Conservation (phyloP, 37 sponge, comb jelly and placozoan species). For the Aphrocallistes beatrix region DNA sequence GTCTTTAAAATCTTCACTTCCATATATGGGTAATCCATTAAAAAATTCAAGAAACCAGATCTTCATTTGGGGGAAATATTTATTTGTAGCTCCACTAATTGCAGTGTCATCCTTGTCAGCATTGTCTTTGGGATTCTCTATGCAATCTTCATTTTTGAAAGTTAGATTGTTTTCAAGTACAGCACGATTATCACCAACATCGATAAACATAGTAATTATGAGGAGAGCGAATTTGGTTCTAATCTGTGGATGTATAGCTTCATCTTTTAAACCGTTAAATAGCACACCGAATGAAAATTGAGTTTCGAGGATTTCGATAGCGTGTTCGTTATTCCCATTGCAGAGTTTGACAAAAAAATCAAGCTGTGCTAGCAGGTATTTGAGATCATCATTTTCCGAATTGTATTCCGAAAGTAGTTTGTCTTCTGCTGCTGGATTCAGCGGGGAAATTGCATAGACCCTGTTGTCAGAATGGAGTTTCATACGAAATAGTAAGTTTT, state of each 20-base stretch:
- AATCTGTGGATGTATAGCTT: neutral
- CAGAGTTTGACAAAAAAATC: neutral
- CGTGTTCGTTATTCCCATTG: neutral
- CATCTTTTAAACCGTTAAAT: neutral
- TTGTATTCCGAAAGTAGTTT: neutral
- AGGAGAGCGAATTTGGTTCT: neutral
- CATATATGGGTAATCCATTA: neutral
- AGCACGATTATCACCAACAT: constrained; percentile 41
- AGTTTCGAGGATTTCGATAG: neutral
- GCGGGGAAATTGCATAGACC: neutral
- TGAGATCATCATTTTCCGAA: neutral
- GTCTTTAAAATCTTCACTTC: neutral
- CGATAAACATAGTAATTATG: constrained; percentile 28
- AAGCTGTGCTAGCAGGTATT: neutral
- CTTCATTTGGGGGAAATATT: constrained; percentile 28
- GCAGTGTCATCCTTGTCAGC: constrained; percentile 20
- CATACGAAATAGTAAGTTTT: neutral
- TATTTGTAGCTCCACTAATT: constrained; percentile 32
- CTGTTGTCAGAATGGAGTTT: neutral
- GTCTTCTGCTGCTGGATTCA: neutral
- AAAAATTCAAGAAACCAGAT: constrained; percentile 26
- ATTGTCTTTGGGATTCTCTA: neutral
- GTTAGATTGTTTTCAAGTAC: constrained; percentile 35
- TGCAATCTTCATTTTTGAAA: constrained; percentile 20
- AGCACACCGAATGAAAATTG: neutral